phyloP scores from a whole-genome alignment of 2,888 invertebrate species.

The Cancer borealis region DNA sequence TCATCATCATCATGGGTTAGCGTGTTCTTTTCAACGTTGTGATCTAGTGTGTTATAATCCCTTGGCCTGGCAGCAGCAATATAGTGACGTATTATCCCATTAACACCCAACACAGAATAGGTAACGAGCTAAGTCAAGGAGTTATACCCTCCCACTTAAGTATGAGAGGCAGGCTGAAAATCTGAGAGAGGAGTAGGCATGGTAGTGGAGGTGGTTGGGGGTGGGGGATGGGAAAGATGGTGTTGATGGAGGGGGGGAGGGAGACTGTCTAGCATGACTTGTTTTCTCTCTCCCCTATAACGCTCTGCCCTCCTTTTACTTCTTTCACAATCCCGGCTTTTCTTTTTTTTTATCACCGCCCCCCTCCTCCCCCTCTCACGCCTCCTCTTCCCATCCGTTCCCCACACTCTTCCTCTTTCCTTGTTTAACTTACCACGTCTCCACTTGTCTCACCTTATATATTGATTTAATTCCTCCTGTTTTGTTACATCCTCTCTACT shows the following conservation, averaged over 20 bases:
- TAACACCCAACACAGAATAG: no score
- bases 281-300: neutral
- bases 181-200: neutral
- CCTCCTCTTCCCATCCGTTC: neutral
- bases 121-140: no score
- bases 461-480: neutral
- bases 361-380: neutral
- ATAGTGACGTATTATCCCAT: no score
- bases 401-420: neutral
- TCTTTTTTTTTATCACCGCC: neutral
- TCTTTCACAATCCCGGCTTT: neutral
- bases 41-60: no score
- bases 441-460: neutral
- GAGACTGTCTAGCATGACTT: neutral
- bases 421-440: neutral
- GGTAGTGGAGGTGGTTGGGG: neutral
- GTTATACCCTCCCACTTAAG: no score
- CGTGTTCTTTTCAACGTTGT: no score
- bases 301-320: neutral
- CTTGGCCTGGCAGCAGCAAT: no score
- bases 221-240: neutral
- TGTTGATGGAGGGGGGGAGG: neutral
- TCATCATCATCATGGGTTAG: no score
- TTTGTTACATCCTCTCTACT: neutral
- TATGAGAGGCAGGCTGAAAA: no score